Conservation (phyloP, 2,888 invertebrate species). For the Cerastoderma edule region DNA sequence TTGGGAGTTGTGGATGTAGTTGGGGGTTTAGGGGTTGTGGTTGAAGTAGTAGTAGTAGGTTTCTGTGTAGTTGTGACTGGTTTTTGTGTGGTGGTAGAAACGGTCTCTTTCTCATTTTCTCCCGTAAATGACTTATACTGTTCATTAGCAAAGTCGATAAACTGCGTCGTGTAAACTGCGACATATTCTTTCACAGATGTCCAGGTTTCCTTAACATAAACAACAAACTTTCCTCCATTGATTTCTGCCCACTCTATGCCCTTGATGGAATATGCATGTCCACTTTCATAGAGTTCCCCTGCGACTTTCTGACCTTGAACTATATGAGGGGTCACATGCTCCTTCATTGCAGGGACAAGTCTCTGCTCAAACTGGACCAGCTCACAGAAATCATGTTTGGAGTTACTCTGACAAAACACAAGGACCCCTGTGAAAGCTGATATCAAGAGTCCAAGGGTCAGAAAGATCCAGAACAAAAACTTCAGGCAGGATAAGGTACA, state of each 20-base stretch:
- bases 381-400: slow-evolving; percentile 51
- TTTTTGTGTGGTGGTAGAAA: neutral
- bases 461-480: slow-evolving; percentile 45
- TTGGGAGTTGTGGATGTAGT: slow-evolving; percentile 17
- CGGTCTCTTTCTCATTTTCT: slow-evolving; percentile 23
- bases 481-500: slow-evolving; percentile 40
- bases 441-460: slow-evolving; percentile 39
- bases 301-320: slow-evolving; percentile 37
- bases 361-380: slow-evolving; percentile 39
- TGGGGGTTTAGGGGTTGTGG: slow-evolving; percentile 13
- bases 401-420: slow-evolving; percentile 51
- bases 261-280: slow-evolving; percentile 20
- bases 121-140: slow-evolving; percentile 47
- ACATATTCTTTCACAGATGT: neutral
- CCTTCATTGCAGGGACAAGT: slow-evolving; percentile 49
- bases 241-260: slow-evolving; percentile 40
- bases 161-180: neutral
- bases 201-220: neutral
- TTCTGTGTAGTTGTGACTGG: slow-evolving; percentile 18
- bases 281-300: slow-evolving; percentile 1
- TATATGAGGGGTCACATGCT: slow-evolving; percentile 42
- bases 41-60: slow-evolving; percentile 19
- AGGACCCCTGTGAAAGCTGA: slow-evolving; percentile 38
- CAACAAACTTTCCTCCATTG: slow-evolving; percentile 32
- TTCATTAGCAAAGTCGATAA: slow-evolving; percentile 29